Evolutionary conservation across 1,140 invertebrate genomes (phyloP), one percentile per base, ranked within the genome.

Genomic region (Drosophila parabipectinata): DNA sequence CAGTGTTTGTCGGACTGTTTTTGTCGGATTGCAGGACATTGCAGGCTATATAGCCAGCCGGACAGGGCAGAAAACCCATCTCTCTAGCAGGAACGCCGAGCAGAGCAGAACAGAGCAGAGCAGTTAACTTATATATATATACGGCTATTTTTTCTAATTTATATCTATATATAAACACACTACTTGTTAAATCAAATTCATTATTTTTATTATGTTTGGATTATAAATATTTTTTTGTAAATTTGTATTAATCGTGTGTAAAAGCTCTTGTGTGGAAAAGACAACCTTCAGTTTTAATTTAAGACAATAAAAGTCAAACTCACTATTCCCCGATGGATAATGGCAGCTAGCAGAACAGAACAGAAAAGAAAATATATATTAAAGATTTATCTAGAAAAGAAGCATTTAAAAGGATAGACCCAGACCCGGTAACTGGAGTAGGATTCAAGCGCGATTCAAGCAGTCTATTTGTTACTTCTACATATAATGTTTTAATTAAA

Each of bases 221-320:
- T 74, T 39, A 69, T 57, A 61, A 47, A 51, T 53, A 59, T 39
- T 50, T 60, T 55, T 58, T 63, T 72, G 34, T 37, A 37, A 37
- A 28, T 28, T 28, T 21, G 21, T 21, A 56, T 32, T 51, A 63
- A 64, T 53, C 10, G 63, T 84, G 72, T 77, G 62, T 69, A 50
- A 60, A 59, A 44, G 41, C 48, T 66, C 24, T 60, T 76, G 58
- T 78, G 71, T 85, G 60, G 68, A 72, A 88, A 87, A 87, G 78
- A 87, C 81, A 88, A 76, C 75, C 62, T 82, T 76, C 69, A 75
- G 61, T 87, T 75, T 75, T 87, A 82, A 78, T 78, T 76, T 75
- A 87, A 85, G 81, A 87, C 81, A 85, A 87, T 85, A 85, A 85
- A 85, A 73, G 75, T 79, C 72, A 72, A 61, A 32, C 34, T 64